Conservation (phyloP, 1,140 invertebrate species). For the Drosophila tristis region DNA sequence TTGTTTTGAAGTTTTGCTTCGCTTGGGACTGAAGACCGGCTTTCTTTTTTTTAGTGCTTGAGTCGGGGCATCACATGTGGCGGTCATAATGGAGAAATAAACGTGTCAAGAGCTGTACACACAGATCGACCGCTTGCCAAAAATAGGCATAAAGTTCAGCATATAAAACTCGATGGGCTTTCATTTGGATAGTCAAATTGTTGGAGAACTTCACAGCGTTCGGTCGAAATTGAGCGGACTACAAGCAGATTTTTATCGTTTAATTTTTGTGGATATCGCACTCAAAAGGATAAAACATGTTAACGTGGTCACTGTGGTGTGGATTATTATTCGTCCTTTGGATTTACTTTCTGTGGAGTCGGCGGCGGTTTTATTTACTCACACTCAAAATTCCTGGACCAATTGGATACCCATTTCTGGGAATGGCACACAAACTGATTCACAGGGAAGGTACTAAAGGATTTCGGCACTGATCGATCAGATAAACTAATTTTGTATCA, state of each 20-base stretch:
- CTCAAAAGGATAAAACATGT: constrained; percentile 35
- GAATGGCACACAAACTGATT: constrained; percentile 67
- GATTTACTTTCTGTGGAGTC: constrained; percentile 76
- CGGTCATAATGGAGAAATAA: constrained; percentile 10
- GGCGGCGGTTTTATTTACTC: constrained; percentile 71
- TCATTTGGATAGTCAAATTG: constrained; percentile 45
- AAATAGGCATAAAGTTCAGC: constrained; percentile 52
- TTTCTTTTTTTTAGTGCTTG: constrained; percentile 21
- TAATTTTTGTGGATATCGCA: background rate
- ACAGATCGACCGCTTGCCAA: constrained; percentile 30
- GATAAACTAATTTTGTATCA: constrained; percentile 1
- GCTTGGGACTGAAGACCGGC: background rate
- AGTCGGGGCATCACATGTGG: constrained; percentile 20
- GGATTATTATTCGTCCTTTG: constrained; percentile 56
- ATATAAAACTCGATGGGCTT: constrained; percentile 50
- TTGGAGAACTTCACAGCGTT: constrained; percentile 35
- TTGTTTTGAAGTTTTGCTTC: constrained; percentile 4
- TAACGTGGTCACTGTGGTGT: constrained; percentile 62
- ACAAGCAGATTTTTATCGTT: constrained; percentile 6
- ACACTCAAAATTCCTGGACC: constrained; percentile 72
- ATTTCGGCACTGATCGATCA: background rate
- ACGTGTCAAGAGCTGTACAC: constrained; percentile 39
- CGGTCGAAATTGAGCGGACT: constrained; percentile 12
- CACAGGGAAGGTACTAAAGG: constrained; percentile 61
- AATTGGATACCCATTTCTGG: constrained; percentile 71